Conservation (phyloP, 2,797 vertebrate species). For the Limnodromus scolopaceus region DNA sequence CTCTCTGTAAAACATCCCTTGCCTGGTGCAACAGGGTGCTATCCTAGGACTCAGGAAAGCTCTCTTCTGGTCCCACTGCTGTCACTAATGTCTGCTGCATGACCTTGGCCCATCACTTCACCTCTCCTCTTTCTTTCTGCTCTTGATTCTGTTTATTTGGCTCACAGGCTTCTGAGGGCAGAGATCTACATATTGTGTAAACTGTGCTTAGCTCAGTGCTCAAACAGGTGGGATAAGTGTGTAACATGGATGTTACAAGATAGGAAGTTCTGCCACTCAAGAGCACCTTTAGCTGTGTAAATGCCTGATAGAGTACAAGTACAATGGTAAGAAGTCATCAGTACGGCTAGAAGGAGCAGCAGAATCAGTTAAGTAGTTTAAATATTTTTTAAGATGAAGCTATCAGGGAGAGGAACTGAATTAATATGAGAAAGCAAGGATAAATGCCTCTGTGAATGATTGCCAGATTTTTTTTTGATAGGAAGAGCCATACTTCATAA, state of each 20-base stretch:
- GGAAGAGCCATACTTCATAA: neutral
- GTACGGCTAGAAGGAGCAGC: neutral
- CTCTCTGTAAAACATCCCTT: neutral
- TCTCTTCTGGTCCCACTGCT: neutral
- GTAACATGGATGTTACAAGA: neutral
- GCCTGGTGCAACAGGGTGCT: neutral
- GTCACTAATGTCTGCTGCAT: rapidly evolving
- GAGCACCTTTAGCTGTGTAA: neutral
- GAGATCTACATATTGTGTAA: neutral
- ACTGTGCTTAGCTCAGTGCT: neutral
- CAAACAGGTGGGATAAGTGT: neutral
- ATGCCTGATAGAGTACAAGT: neutral
- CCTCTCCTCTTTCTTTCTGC: neutral
- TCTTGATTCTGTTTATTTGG: neutral
- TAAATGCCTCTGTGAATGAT: conserved; percentile 2
- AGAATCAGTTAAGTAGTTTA: neutral
- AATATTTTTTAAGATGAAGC: neutral
- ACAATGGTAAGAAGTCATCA: neutral
- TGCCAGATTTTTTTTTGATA: neutral
- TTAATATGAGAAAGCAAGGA: neutral
- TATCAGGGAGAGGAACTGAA: neutral
- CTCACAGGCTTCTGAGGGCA: neutral
- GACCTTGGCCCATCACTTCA: neutral
- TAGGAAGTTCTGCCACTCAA: neutral
- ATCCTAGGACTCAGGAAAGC: neutral